These are phyloP conservation scores for Podarcis cretensis DNA, from an alignment of 2,113 vertebrate genomes.

Conservation along the genomic window DNA sequence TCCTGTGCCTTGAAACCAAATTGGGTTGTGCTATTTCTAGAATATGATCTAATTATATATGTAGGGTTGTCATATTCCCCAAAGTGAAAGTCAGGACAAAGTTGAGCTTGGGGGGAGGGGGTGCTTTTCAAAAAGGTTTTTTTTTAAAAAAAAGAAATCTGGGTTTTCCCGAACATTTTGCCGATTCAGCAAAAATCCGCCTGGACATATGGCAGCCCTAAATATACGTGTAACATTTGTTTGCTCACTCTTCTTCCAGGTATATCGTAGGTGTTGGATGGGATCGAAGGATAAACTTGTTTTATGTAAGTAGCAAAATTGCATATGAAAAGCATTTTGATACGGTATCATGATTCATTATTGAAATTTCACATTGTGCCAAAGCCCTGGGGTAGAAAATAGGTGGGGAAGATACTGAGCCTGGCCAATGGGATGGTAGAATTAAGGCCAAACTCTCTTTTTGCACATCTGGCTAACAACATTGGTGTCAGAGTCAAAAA, in stretches of 20 bases:
- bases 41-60: not conserved
- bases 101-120: too few relatives aligned
- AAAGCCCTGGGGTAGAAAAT: not conserved
- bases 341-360: not conserved
- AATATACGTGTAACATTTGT: not conserved
- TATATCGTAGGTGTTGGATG: conserved; percentile 78
- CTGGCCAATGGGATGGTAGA: not conserved
- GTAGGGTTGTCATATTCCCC: too few relatives aligned
- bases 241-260: conserved; percentile 55
- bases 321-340: not conserved
- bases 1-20: not conserved
- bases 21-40: not conserved
- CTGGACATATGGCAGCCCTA: too few relatives aligned
- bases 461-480: not conserved
- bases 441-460: not conserved
- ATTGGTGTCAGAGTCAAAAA: not conserved
- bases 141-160: too few relatives aligned
- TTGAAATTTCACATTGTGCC: not conserved
- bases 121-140: too few relatives aligned
- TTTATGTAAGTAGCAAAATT: conserved; percentile 75
- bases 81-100: too few relatives aligned
- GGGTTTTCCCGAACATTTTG: too few relatives aligned
- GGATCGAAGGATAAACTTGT: conserved; percentile 78
- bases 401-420: not conserved
- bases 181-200: too few relatives aligned